These are phyloP conservation scores for Eutolmus rufibarbis DNA, from an alignment of 2,888 invertebrate genomes.

Conservation along the genomic window DNA sequence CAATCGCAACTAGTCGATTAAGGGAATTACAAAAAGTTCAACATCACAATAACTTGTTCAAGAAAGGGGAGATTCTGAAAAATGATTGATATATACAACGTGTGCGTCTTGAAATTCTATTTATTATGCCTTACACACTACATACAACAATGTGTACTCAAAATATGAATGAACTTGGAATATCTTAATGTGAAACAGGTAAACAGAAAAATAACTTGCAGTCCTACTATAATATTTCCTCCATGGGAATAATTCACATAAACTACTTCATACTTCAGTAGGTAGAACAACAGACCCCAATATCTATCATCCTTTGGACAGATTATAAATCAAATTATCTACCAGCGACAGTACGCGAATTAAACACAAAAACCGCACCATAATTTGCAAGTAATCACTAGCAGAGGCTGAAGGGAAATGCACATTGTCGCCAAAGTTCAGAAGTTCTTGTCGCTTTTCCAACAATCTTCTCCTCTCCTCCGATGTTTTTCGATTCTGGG, in stretches of 20 bases:
- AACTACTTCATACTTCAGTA: background rate
- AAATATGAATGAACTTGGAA: background rate
- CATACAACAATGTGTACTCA: background rate
- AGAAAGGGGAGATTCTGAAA: background rate
- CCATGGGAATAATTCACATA: background rate
- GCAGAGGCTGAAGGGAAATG: background rate
- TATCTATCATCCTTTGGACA: slow-evolving; percentile 17
- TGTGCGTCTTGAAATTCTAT: background rate
- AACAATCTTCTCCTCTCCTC: background rate
- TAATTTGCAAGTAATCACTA: slow-evolving; percentile 33
- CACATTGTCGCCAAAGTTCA: slow-evolving; percentile 35
- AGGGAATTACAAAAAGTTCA: slow-evolving; percentile 19
- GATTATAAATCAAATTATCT: slow-evolving; percentile 29
- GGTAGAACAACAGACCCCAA: background rate
- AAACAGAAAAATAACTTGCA: background rate
- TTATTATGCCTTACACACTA: background rate
- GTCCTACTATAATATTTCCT: background rate
- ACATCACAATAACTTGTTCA: background rate
- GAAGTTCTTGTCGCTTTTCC: slow-evolving; percentile 25
- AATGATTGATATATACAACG: background rate
- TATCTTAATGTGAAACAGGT: background rate
- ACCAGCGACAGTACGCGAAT: slow-evolving; percentile 18
- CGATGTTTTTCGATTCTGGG: background rate
- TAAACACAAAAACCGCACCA: slow-evolving; percentile 31
- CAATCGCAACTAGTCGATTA: slow-evolving; percentile 16